Evolutionary conservation across 2,113 vertebrate species (phyloP).

Genomic region (Mirza zaza): DNA sequence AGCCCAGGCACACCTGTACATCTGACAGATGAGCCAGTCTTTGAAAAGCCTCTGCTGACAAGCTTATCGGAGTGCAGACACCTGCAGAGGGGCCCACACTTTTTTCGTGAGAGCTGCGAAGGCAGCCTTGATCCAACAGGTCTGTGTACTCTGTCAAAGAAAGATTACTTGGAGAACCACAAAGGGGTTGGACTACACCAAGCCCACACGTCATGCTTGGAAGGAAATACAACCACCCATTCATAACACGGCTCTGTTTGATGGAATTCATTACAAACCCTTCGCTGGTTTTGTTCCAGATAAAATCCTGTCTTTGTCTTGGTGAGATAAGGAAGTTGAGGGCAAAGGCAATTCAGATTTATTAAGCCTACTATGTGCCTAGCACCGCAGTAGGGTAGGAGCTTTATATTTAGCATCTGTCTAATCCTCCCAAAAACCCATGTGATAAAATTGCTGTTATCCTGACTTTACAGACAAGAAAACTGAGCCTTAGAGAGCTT

Average conservation of each 20-base stretch:
- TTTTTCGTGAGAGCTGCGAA: neutral
- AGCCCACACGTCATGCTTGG: conserved; percentile 5
- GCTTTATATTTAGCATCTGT: neutral
- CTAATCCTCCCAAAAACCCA: neutral
- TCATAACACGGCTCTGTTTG: neutral
- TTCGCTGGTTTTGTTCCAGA: conserved; percentile 16
- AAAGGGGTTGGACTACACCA: conserved; percentile 54
- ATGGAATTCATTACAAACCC: neutral
- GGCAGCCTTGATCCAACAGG: conserved; percentile 39
- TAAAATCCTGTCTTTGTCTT: conserved; percentile 43
- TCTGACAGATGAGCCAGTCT: conserved; percentile 57
- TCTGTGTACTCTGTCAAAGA: neutral
- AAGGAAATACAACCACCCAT: conserved; percentile 40
- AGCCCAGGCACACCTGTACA: conserved; percentile 71
- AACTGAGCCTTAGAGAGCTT: neutral
- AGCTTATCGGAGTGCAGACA: conserved; percentile 66
- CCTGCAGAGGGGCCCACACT: conserved; percentile 58
- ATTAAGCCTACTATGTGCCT: neutral
- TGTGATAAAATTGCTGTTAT: neutral
- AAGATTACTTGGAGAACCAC: conserved; percentile 37
- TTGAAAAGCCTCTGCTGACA: conserved; percentile 68
- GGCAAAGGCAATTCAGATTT: neutral
- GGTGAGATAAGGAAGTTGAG: neutral
- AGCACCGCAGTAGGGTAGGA: neutral
- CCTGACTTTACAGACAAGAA: conserved; percentile 31